Percentiles rank a stretch among this genome's conserved stretches.
Conservation (phyloP, 2,797 vertebrate genomes). For the Miichthys miiuy region DNA sequence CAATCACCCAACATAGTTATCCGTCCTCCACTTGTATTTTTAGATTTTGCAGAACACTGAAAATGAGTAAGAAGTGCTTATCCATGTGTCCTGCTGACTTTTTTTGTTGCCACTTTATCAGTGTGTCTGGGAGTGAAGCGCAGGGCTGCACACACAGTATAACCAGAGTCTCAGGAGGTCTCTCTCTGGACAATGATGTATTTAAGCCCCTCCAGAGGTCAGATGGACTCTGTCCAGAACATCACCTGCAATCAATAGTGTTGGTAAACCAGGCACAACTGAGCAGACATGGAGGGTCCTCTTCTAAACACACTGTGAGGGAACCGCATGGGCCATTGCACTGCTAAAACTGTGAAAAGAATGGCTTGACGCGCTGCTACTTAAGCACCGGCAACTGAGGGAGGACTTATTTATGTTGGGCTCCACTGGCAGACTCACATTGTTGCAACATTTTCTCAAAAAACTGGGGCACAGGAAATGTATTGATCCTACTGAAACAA, state of each 20-base stretch:
- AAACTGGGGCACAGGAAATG: background rate
- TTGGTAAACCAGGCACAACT: slow-evolving; percentile 87
- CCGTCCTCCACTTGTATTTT: slow-evolving; percentile 64
- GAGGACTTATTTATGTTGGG: slow-evolving; percentile 60
- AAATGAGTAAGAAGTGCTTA: slow-evolving; percentile 76
- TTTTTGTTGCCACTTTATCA: slow-evolving; percentile 79
- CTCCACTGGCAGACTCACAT: slow-evolving; percentile 33
- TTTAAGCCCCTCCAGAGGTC: slow-evolving; percentile 88
- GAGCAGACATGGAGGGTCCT: slow-evolving; percentile 81
- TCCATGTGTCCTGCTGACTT: slow-evolving; percentile 78
- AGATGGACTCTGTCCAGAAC: slow-evolving; percentile 87
- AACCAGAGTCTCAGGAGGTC: slow-evolving; percentile 82
- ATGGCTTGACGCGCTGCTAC: slow-evolving; percentile 68
- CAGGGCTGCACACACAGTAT: slow-evolving; percentile 74
- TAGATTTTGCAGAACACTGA: slow-evolving; percentile 68
- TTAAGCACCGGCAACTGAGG: slow-evolving; percentile 60
- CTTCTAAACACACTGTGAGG: slow-evolving; percentile 84
- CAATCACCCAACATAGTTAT: slow-evolving; percentile 1
- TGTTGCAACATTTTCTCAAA: slow-evolving; percentile 12
- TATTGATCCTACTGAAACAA: background rate
- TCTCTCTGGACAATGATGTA: slow-evolving; percentile 86
- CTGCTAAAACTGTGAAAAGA: slow-evolving; percentile 81
- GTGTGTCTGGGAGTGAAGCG: slow-evolving; percentile 69
- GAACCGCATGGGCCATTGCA: slow-evolving; percentile 84
- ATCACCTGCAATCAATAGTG: slow-evolving; percentile 88